Base-by-base conservation (phyloP, 2,888 invertebrate species). In the Dendrolimus houi region DNA sequence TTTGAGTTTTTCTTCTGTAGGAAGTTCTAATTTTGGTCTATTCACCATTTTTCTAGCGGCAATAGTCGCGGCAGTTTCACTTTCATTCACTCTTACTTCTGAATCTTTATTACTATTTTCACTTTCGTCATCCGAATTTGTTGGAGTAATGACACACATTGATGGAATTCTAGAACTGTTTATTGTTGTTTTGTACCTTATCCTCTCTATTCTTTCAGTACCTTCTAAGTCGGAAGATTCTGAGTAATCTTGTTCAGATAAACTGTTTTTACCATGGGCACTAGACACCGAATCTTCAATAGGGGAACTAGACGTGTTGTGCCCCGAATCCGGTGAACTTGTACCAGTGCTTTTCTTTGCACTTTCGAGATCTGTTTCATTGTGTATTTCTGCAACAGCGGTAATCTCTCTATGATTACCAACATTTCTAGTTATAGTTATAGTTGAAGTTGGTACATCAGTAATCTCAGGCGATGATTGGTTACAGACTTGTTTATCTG, bases 71-170 rank as follows among this genome's bases (percentile, higher is more conserved):
- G 52, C 17, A 53, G 53, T 56, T 1, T 56, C 59, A 53, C 29
- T 53, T 55, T 53, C 14, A 64, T 73, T 78, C 41, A 65, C 64
- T 14, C 62, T 57, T 6, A 63, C 65, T 52, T 81, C 81, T 12
- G 74, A 70, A 54, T 77, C 81, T 72, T 83, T 87, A 59, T 71
- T 75, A 66, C 82, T 83, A 52, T 71, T 76, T 76, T 93, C 92
- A 64, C 94, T 94, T 79, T 97, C 97, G 71, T 97, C 97, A 68
- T 97, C 97, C 63, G 96, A 97, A 61, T 95, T 95, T 0, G 95
- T 94, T 7, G 97, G 97, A 13, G 97, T 97, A 56, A 97, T 96
- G 2, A 96, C 96, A 81, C 97, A 97, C 95, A 97, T 96, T 7
- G 97, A 97, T 1, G 97, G 97, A 74, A 97, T 97, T 67, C 97